Base-by-base conservation (phyloP, 2,888 invertebrate genomes). In the Himalopsyche tibetana region DNA sequence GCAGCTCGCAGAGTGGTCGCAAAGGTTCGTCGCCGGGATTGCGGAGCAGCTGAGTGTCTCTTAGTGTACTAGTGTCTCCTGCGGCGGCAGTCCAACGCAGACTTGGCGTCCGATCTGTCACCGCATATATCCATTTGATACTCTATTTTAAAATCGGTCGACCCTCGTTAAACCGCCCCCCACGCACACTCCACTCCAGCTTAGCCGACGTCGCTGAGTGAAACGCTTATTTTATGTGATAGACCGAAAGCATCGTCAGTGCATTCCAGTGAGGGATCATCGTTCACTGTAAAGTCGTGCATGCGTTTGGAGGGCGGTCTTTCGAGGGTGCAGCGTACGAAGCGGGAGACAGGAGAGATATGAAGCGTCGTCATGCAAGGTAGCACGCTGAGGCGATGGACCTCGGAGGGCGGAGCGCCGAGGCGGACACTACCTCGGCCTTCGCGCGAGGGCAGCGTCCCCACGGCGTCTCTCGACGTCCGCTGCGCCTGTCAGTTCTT, bases 401-500 rank as follows among this genome's bases (percentile, higher is more conserved):
- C 94, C 90, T 95, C 96, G 89, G 95, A 95, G 91, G 96, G 96
- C 89, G 94, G 94, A 85, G 91, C 94, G 90, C 95, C 94, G 86
- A 91, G 94, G 90, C 93, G 94, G 90, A 95, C 94, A 90, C 93
- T 94, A 88, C 93, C 95, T 90, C 94, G 95, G 90, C 95, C 95
- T 85, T 96, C 96, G 88, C 94, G 96, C 90, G 95, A 95, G 91
- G 95, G 95, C 90, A 95, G 96, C 91, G 95, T 95, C 89, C 94
- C 95, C 90, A 94, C 95, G 89, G 94, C 94, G 89, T 95, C 96
- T 87, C 94, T 96, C 90, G 97, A 97, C 91, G 97, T 97, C 88
- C 95, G 97, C 89, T 97, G 97, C 92, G 97, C 94, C 89, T 97
- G 97, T 93, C 97, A 97, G 93, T 97, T 95, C 92, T 97, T 95